Percentiles rank a stretch among this genome's conserved stretches.
These are phyloP conservation scores for Cheiracanthium punctorium DNA, from an alignment of 2,888 invertebrate genomes.

Conservation along the genomic window DNA sequence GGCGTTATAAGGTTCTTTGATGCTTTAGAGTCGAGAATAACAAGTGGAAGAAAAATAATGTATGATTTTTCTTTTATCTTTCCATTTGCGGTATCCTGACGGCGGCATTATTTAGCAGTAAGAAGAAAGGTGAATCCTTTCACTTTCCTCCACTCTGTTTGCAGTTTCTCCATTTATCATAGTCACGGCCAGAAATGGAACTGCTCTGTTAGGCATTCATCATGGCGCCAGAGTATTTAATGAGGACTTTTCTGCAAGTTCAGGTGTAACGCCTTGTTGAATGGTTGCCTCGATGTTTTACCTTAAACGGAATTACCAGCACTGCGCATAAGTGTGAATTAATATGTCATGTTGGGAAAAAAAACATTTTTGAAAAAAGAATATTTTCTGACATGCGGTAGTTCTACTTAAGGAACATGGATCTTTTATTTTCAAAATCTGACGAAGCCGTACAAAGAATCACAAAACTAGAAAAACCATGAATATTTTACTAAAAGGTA, in stretches of 20 bases:
- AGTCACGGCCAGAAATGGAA: neutral
- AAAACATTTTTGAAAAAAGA: too few species aligned
- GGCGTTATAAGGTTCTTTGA: neutral
- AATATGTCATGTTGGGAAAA: too few species aligned
- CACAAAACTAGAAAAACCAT: too few species aligned
- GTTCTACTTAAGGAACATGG: too few species aligned
- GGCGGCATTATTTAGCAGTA: constrained; percentile 6
- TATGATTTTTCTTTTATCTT: neutral
- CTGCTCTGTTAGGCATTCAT: neutral
- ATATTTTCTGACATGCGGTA: too few species aligned
- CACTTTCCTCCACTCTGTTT: neutral
- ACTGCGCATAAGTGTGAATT: too few species aligned
- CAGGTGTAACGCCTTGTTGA: too few species aligned
- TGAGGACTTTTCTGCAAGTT: neutral
- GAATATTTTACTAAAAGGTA: too few species aligned
- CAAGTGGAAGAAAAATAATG: neutral
- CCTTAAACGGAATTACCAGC: too few species aligned
- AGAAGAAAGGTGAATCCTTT: neutral
- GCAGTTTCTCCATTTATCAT: neutral
- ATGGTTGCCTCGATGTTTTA: too few species aligned
- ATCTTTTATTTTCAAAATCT: too few species aligned
- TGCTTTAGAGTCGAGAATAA: neutral
- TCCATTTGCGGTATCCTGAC: neutral
- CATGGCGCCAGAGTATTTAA: neutral
- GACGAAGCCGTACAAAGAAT: too few species aligned